Conservation (phyloP, 1,140 invertebrate species). For the Calephelis nemesis region DNA sequence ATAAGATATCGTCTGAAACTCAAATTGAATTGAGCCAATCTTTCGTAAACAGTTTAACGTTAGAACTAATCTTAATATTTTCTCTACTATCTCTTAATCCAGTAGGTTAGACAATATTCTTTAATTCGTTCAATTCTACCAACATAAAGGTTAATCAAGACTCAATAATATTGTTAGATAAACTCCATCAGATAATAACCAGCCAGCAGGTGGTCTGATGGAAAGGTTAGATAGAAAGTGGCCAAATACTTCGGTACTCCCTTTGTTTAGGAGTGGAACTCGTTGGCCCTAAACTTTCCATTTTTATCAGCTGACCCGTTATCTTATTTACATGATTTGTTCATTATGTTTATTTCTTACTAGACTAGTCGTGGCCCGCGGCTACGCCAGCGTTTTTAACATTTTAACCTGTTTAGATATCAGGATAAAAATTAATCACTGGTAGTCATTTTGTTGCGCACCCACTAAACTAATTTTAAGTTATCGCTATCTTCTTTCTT, state of each 20-base stretch:
- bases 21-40: no score
- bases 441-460: no score
- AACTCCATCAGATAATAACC: conserved; percentile 7
- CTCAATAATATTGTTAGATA: conserved; percentile 17
- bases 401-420: no score
- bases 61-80: no score
- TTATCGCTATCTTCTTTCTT: no score
- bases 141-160: conserved; percentile 15
- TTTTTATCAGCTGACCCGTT: conserved; percentile 8
- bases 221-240: conserved; percentile 6
- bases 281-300: conserved; percentile 15
- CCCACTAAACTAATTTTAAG: no score
- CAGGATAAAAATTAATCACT: no score
- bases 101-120: background rate
- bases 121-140: conserved; percentile 4
- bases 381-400: no score
- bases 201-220: conserved; percentile 7
- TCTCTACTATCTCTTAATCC: background rate
- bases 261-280: conserved; percentile 8
- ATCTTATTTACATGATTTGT: conserved; percentile 1
- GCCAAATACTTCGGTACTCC: conserved; percentile 12
- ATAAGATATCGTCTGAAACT: no score
- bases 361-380: no score
- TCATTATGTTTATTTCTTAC: no score
- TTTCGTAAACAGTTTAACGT: no score